Evolutionary conservation across 2,888 invertebrate genomes (phyloP), one percentile per base, ranked within the genome.

Genomic region (Lasioglossum marginatum): DNA sequence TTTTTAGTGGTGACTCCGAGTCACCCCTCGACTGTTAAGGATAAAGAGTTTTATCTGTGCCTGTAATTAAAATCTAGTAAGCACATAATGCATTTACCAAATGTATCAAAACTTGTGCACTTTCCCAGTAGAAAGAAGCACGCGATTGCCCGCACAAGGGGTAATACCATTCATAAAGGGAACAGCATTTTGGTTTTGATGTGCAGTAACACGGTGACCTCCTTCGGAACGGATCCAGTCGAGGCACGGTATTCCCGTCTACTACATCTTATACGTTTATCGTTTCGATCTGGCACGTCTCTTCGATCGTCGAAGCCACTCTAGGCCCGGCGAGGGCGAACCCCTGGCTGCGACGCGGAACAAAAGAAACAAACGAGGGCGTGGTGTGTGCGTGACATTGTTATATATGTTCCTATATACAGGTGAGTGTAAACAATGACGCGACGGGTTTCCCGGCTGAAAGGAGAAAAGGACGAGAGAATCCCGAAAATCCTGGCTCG

Each of bases 301-400:
- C 78, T 45, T 37, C 81, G 79, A 71, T 82, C 78, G 89, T 88
- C 86, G 81, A 57, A 81, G 83, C 77, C 85, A 88, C 83, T 78
- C 83, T 43, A n/a, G 34, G 37, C 73, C 19, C 2, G 23, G 27
- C 37, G 60, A 48, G 79, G 70, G 60, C 45, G 79, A 92, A 92
- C 94, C 94, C 94, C 94, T 94, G 76, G 81, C 93, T 93, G 81
- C 91, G 90, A 93, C 91, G 93, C 93, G 94, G 93, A 95, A 94
- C 92, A 94, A 94, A 94, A 94, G 94, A 95, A 95, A 95, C 93
- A 94, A 95, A 94, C 93, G 94, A 94, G 94, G 92, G 91, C 89
- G 90, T 90, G 89, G 93, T 93, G 92, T 94, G 94, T 93, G 93
- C 93, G 93, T 94, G 94, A 94, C 94, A 91, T 94, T 94, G 92